Conservation (phyloP, 1,140 invertebrate species). For the Musca domestica region DNA sequence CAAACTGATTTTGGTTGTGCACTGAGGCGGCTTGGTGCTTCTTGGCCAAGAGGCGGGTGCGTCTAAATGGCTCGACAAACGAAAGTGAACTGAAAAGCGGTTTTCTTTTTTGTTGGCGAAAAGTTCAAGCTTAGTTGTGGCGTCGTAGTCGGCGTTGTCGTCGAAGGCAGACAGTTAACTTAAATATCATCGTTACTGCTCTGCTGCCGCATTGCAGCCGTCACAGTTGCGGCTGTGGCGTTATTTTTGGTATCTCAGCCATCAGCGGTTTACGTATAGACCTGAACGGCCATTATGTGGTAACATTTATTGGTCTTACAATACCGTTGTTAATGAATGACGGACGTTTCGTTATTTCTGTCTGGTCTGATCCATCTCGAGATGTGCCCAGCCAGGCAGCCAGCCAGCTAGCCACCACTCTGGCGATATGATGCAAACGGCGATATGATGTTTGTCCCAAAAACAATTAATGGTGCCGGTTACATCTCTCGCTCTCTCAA, state of each 20-base stretch:
- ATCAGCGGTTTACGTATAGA: too few relatives aligned
- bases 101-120: conserved; percentile 29
- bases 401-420: background rate
- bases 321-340: background rate
- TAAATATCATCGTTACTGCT: background rate
- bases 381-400: background rate
- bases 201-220: background rate
- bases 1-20: too few relatives aligned
- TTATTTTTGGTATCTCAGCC: conserved; percentile 1
- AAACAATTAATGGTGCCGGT: background rate
- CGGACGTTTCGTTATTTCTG: background rate
- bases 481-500: too few relatives aligned
- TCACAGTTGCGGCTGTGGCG: background rate
- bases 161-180: too few relatives aligned
- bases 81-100: conserved; percentile 30
- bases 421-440: conserved; percentile 15
- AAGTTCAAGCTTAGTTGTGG: conserved; percentile 12
- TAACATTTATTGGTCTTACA: conserved; percentile 9
- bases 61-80: conserved; percentile 31
- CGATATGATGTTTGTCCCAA: conserved; percentile 1
- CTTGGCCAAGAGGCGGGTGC: conserved; percentile 44
- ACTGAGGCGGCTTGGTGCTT: background rate
- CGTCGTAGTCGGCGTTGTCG: too few relatives aligned
- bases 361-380: background rate
- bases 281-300: background rate